Conservation (phyloP, 2,113 vertebrate species). For the Ellobius talpinus region DNA sequence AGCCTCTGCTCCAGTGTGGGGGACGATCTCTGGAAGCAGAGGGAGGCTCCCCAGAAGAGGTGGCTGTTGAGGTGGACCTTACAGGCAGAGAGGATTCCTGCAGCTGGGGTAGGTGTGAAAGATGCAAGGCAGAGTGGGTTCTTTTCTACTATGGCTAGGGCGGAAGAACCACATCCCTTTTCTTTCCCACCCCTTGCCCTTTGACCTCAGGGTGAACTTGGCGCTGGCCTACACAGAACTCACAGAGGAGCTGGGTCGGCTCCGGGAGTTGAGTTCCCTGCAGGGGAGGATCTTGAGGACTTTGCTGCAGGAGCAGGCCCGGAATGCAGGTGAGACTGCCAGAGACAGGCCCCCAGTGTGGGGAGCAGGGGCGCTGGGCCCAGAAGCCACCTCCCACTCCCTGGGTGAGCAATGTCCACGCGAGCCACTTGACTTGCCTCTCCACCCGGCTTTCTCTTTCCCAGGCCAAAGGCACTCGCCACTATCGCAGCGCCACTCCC, state of each 20-base stretch:
- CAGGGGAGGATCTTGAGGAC: conserved; percentile 96
- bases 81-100: background rate
- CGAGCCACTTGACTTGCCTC: background rate
- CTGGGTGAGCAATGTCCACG: background rate
- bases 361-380: background rate
- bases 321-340: conserved; percentile 77
- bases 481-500: conserved; percentile 86
- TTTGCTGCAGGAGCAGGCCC: conserved; percentile 93
- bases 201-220: conserved; percentile 91
- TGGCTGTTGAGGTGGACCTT: background rate
- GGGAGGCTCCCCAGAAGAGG: conserved; percentile 26
- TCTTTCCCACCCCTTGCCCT: background rate
- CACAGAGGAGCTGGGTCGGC: conserved; percentile 95
- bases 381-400: background rate
- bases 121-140: background rate
- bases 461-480: conserved; percentile 93
- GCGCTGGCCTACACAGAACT: conserved; percentile 98
- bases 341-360: background rate
- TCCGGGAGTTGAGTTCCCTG: conserved; percentile 92
- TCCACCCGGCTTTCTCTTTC: background rate
- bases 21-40: background rate
- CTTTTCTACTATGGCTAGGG: background rate
- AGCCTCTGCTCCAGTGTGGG: background rate
- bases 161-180: background rate
- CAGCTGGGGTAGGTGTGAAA: no score